Base-by-base conservation (phyloP, 1,140 invertebrate genomes). In the Leptopilina boulardi region DNA sequence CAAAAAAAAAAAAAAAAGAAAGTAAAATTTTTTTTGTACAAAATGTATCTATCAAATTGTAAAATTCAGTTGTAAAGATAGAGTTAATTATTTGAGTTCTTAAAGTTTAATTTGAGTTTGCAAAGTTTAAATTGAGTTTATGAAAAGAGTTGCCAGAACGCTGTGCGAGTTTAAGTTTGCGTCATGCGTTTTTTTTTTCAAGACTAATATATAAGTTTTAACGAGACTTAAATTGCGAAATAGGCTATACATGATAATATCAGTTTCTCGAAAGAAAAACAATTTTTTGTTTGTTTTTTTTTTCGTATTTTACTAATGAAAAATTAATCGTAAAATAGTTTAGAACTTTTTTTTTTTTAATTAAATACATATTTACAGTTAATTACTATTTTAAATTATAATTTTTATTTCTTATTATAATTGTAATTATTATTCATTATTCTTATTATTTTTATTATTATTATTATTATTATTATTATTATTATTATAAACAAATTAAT, bases 31-130 rank as follows among this genome's bases (percentile, higher is more conserved):
- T n/a, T 66, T 11, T 30, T 66, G 23, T 66, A 66, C 23, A 34
- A 34, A 66, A 34, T 66, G 23, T 66, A n/a, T 51, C 47, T 18
- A 51, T 18, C 2, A 18, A 51, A 51, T 47, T 38, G 34, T 38
- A 2, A 38, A 38, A 38, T 38, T 38, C 34, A 38, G n/a, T 51
- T 51, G 47, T 51, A 51, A 51, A 51, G 47, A 18, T 51, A 51
- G 47, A 51, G 47, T 51, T 51, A 51, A 51, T 51, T 51, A 51
- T 51, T 51, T 51, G 47, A 51, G 47, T 51, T 51, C 15, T 51
- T 66, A 15, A n/a, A n/a, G 59, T 66, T 66, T 66, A 15, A 66
- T 30, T 66, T 66, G 59, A 66, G 23, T 66, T 66, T 66, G 26
- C 15, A 30, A 34, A 66, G 59, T 66, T 66, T 30, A 66, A 6